Evolutionary conservation across 1,140 invertebrate species (phyloP).

Genomic region (Penaeus indicus): DNA sequence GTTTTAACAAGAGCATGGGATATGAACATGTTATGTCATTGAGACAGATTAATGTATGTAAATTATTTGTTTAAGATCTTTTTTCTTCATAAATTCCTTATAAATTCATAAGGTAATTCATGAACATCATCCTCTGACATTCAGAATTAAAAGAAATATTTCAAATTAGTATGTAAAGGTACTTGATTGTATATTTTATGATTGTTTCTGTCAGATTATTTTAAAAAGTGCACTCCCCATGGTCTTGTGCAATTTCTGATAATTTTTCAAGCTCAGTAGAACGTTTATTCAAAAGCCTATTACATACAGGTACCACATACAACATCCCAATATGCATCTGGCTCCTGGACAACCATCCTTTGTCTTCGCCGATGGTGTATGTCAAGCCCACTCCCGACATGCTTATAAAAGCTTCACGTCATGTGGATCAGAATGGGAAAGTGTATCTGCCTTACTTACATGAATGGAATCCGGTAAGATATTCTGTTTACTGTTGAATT

Average conservation of each 20-base stretch:
- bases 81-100: too few species aligned
- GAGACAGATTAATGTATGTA: not conserved
- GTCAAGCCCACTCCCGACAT: constrained; percentile 96
- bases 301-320: constrained; percentile 79
- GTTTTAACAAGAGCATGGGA: too few species aligned
- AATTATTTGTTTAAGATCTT: too few species aligned
- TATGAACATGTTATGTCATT: not conserved
- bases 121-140: too few species aligned
- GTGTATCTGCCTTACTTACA: constrained; percentile 97
- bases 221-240: too few species aligned
- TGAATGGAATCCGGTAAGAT: constrained; percentile 88
- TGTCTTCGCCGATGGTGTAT: constrained; percentile 97
- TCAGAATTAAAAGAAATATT: too few species aligned
- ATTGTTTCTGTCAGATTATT: too few species aligned
- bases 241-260: too few species aligned
- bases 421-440: constrained; percentile 95
- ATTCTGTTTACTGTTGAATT: not conserved
- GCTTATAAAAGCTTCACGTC: constrained; percentile 94
- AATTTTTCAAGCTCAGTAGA: not conserved
- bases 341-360: constrained; percentile 96
- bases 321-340: constrained; percentile 98
- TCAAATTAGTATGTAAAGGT: too few species aligned
- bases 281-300: not conserved
- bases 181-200: too few species aligned
- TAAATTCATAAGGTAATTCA: too few species aligned